phyloP scores from a whole-genome alignment of 37 sponge, comb jelly and placozoan species.

The Hormiphora californensis region DNA sequence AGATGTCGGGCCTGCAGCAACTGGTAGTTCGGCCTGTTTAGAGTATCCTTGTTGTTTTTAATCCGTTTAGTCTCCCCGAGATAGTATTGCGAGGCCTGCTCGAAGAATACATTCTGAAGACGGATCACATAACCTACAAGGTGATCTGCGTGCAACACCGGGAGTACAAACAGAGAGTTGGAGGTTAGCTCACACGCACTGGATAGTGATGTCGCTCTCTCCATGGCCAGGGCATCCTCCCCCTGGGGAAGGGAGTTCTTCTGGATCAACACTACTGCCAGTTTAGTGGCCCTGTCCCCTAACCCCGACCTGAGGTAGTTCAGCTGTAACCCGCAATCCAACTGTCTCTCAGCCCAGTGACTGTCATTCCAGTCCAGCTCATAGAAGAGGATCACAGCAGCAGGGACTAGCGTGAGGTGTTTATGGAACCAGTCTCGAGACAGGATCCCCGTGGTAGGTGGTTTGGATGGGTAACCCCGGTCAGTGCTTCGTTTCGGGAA shows the following conservation, averaged over 20 bases:
- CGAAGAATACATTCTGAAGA: constrained; percentile 70
- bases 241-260: constrained; percentile 56
- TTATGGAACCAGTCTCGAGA: constrained; percentile 77
- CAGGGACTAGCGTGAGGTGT: constrained; percentile 72
- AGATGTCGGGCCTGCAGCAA: constrained; percentile 70
- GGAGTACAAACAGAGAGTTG: constrained; percentile 68
- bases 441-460: constrained; percentile 68
- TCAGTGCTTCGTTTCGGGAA: constrained; percentile 7
- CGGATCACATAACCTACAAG: constrained; percentile 56
- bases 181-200: constrained; percentile 61
- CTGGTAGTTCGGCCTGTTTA: constrained; percentile 50
- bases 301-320: constrained; percentile 62
- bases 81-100: constrained; percentile 72
- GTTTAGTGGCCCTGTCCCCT: constrained; percentile 61
- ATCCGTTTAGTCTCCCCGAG: constrained; percentile 62
- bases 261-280: constrained; percentile 76
- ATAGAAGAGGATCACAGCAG: constrained; percentile 82
- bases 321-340: constrained; percentile 70
- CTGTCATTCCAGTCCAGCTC: constrained; percentile 89
- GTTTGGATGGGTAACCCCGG: neutral
- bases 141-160: constrained; percentile 51
- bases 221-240: constrained; percentile 54
- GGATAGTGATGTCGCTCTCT: constrained; percentile 63
- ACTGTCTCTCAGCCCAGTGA: constrained; percentile 80
- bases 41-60: constrained; percentile 66